Base-by-base conservation (phyloP, 2,113 vertebrate species). In the Mellivora capensis region DNA sequence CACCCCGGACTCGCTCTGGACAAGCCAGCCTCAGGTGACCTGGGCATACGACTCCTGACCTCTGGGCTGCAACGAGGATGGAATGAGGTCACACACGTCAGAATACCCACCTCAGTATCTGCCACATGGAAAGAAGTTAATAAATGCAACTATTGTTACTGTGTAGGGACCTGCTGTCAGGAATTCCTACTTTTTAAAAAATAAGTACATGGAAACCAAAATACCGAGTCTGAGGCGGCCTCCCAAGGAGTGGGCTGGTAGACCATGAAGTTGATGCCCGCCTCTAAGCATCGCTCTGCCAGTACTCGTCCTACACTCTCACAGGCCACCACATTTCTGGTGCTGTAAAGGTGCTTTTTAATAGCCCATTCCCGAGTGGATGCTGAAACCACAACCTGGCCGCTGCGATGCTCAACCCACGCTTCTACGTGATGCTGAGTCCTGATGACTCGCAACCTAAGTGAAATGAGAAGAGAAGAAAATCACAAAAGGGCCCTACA, bases 291-390 rank as follows among this genome's bases (percentile, higher is more conserved):
- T 39, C 99, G 98, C 71, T 99, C 98, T 1, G 99, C 99, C 98
- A 99, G 97, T 39, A 99, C 99, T 0, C 99, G 99, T 3, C 99
- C 99, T 1, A 99, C 97, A 18, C 99, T 99, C 93, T 98, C 99
- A 96, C 99, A 99, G 0, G 99, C 99, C 0, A 99, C 96, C 59
- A 99, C 99, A 0, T 99, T 99, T 31, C 37, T 98, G 11, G 99
- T 99, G 67, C 99, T 99, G 37, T 99, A 96, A 12, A 99, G 98
- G 96, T 99, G 98, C 94, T 97, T 99, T 93, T 99, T 99, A 97
- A 99, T 83, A 1, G 99, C 99, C 99, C 99, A 99, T 95, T 99
- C 99, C 12, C 98, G 99, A 12, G 99, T 99, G 1, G 99, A 99
- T 62, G 99, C 99, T 3, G 99, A 99, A 17, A 99, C 97, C 83